Evolutionary conservation across 2,888 invertebrate genomes (phyloP).

Genomic region (Drosophila phalerata): DNA sequence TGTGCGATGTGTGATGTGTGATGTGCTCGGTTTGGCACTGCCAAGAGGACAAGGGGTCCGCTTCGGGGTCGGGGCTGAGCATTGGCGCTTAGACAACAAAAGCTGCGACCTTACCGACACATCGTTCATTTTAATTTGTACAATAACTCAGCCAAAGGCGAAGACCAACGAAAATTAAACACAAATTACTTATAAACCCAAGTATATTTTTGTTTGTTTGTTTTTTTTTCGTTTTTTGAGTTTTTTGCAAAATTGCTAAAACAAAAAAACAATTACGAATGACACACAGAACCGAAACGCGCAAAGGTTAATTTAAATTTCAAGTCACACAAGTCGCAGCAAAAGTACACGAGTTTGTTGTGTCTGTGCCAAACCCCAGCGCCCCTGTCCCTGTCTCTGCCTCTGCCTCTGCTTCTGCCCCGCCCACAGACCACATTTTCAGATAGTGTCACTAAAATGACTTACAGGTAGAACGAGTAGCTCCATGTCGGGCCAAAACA

Average conservation of each 20-base stretch:
- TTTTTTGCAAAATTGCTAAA: constrained; percentile 64
- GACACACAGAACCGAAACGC: constrained; percentile 30
- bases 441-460: constrained; percentile 78
- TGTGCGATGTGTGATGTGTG: constrained; percentile 21
- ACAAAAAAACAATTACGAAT: constrained; percentile 68
- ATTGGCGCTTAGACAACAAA: constrained; percentile 72
- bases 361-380: constrained; percentile 18
- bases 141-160: constrained; percentile 70
- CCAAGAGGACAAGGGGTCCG: constrained; percentile 8
- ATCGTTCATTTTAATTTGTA: constrained; percentile 83
- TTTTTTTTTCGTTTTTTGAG: constrained; percentile 35
- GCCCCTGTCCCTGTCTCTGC: not conserved
- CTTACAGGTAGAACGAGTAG: constrained; percentile 63
- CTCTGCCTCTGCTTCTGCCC: not conserved
- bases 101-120: constrained; percentile 75
- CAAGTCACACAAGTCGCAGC: constrained; percentile 79
- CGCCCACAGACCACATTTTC: constrained; percentile 19
- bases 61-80: constrained; percentile 17
- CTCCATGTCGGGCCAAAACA: constrained; percentile 52
- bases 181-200: constrained; percentile 21
- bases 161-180: constrained; percentile 26
- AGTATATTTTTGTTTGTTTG: constrained; percentile 3
- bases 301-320: constrained; percentile 80
- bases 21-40: constrained; percentile 9
- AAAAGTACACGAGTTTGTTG: constrained; percentile 42